Evolutionary conservation across 2,888 invertebrate species (phyloP), one percentile per base, ranked within the genome.

Genomic region (Papilio protenor): DNA sequence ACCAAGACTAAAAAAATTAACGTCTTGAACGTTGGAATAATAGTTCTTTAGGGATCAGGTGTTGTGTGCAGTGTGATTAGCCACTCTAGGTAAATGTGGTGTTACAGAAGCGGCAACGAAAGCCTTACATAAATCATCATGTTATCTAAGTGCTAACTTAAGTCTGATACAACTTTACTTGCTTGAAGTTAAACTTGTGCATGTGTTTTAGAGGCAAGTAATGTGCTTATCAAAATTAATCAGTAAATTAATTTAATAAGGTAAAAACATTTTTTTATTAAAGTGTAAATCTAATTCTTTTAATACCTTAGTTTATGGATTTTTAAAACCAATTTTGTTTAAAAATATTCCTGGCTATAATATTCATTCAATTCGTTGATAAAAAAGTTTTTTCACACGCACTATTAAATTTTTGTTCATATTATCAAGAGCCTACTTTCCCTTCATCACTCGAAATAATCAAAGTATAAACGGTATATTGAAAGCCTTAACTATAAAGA

Each of bases 21-120:
- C 21, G 21, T 59, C 12, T 23, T 6, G 23, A 11, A 27, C n/a
- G 47, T 47, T 70, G 21, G 69, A 47, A 47, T 23, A 45, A 47
- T 47, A 23, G 47, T 47, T 47, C 71, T 70, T 70, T 21, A 71
- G 49, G 49, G 16, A 49, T 49, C 71, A 71, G 71, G 49, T 71
- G 71, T 49, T 49, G 23, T 49, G 27, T 49, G 71, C 49, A 64
- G 6, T 1, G 64, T 64, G 33, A 64, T 64, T 64, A 64, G 16
- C 27, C 49, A 49, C 47, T 72, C 33, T 49, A 55, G 55, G 52
- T 72, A 55, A 72, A 27, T 27, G n/a, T 72, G n/a, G 55, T n/a
- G 33, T 27, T 55, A 71, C 4, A 27, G 16, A 27, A 16, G 27
- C 14, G 61, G 33, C 6, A 33, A 33, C 27, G 8, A 61, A 27